Evolutionary conservation across 2,888 invertebrate species (phyloP), one percentile per base, ranked within the genome.

Genomic region (Apotomis capreana): DNA sequence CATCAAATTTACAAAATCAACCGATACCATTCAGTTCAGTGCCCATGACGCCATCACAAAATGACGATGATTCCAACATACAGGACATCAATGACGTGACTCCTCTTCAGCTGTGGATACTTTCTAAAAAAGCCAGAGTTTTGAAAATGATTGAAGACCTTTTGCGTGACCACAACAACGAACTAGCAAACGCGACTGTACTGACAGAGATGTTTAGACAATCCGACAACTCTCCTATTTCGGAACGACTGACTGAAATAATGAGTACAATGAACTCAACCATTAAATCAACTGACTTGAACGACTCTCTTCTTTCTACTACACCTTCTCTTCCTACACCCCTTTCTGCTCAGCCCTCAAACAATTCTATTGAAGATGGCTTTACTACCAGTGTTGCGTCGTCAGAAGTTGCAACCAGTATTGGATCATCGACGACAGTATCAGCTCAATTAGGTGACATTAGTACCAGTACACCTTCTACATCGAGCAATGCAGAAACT

Each of bases 81-180:
- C 82, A 84, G 74, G 83, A 89, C 76, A 86, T 87, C 58, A 86
- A 78, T 80, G 85, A 87, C 75, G 77, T 92, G 76, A 89, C 92
- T 55, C 88, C 87, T 55, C 76, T 90, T 64, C 90, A 93, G 76
- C 78, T 93, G 76, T 91, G 89, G 91, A 84, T 93, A 76, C 81
- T 93, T 74, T 91, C 93, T n/a, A 91, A 90, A 81, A 91, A 92
- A 85, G 93, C 94, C 74, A 87, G 86, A 75, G 90, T 94, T 74
- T 85, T 94, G 74, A 87, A 92, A 83, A 92, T 93, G 89, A 94
- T 94, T 69, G 93, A 94, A 87, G 89, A 93, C 74, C 80, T 94
- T 58, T 88, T 94, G 78, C 83, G 85, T 78, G 87, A 89, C 78
- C 93, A 94, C 75, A 90, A 94, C 77, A 83, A 85, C 68, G 93